These are phyloP conservation scores for Andrena minutula DNA, from an alignment of 2,888 invertebrate genomes.

Conservation along the genomic window DNA sequence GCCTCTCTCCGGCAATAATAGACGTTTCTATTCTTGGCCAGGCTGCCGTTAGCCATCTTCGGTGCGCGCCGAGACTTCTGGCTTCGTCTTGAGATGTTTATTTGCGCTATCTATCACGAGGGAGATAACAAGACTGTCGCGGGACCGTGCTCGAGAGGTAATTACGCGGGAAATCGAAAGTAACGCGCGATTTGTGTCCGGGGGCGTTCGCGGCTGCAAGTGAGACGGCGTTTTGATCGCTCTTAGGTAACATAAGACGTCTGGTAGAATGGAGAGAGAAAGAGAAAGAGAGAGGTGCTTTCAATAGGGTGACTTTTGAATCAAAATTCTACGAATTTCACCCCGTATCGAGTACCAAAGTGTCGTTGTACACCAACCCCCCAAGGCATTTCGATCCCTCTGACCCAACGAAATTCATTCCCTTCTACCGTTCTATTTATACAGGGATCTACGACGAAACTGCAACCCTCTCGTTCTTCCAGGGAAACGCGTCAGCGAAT, in stretches of 20 bases:
- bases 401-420: constrained; percentile 45
- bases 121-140: constrained; percentile 71
- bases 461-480: constrained; percentile 32
- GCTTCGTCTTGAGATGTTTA: constrained; percentile 70
- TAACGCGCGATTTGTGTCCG: constrained; percentile 49
- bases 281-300: background rate
- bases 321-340: background rate
- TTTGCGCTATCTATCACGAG: constrained; percentile 73
- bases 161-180: constrained; percentile 71
- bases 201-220: background rate
- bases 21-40: constrained; percentile 66
- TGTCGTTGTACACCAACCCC: constrained; percentile 4
- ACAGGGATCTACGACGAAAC: constrained; percentile 39
- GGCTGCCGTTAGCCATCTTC: constrained; percentile 66
- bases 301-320: background rate
- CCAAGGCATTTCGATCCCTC: background rate
- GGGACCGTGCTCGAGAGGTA: constrained; percentile 63
- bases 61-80: constrained; percentile 60
- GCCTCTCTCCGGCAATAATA: constrained; percentile 59
- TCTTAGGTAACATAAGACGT: constrained; percentile 11
- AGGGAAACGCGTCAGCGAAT: constrained; percentile 42
- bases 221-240: constrained; percentile 16
- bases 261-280: background rate
- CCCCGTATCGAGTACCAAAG: background rate
- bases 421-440: constrained; percentile 51